Percentiles rank a stretch among this genome's conserved stretches.
Evolutionary conservation across 2,888 invertebrate genomes (phyloP).

Genomic region (Andrena fulva): DNA sequence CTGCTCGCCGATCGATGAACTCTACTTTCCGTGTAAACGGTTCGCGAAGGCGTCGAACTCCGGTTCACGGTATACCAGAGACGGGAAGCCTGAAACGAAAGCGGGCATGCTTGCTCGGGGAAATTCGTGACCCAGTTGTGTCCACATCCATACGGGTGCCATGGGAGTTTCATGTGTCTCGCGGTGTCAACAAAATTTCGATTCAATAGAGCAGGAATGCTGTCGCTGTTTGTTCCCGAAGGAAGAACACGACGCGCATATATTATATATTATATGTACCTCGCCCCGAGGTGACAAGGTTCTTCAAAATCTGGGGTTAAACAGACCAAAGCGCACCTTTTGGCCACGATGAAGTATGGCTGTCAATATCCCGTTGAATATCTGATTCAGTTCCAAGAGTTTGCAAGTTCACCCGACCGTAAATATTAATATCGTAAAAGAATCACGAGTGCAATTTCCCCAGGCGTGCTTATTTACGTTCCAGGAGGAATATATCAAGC

Average conservation of each 20-base stretch:
- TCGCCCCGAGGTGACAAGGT: too few relatives aligned
- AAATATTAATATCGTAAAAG: slow-evolving; percentile 50
- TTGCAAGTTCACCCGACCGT: neutral
- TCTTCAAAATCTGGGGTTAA: too few relatives aligned
- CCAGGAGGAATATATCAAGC: slow-evolving; percentile 28
- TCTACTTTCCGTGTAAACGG: slow-evolving; percentile 72
- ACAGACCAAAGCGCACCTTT: too few relatives aligned
- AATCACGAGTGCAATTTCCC: slow-evolving; percentile 27
- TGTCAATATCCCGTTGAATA: neutral
- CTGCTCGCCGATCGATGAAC: slow-evolving; percentile 67
- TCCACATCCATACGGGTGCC: neutral
- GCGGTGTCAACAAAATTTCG: slow-evolving; percentile 2
- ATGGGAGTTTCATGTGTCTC: neutral
- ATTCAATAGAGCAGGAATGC: neutral
- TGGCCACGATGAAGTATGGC: too few relatives aligned
- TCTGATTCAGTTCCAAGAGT: neutral
- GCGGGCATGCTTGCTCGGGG: slow-evolving; percentile 1
- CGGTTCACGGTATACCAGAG: slow-evolving; percentile 28
- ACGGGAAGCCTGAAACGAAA: slow-evolving; percentile 39
- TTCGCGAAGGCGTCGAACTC: slow-evolving; percentile 53
- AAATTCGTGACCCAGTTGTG: slow-evolving; percentile 50
- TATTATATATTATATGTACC: neutral
- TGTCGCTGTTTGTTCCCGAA: neutral
- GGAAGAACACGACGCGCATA: neutral
- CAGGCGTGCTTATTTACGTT: slow-evolving; percentile 26